These are phyloP conservation scores for Trachelus tabidus DNA, from an alignment of 2,888 invertebrate genomes.

Conservation along the genomic window DNA sequence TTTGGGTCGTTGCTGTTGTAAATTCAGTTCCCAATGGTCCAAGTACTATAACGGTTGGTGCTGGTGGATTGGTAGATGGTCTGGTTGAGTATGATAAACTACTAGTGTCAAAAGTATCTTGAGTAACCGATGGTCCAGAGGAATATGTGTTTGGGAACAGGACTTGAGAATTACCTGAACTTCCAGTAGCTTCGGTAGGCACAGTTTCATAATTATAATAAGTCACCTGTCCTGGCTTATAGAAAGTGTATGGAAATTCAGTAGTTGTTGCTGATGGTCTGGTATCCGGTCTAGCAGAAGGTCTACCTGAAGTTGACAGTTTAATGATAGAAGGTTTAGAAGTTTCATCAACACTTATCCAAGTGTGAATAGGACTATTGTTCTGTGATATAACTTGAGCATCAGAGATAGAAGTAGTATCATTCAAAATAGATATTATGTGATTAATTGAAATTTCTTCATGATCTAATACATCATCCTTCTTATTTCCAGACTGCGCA, in stretches of 20 bases:
- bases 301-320: constrained; percentile 22
- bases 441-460: constrained; percentile 66
- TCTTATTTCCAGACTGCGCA: constrained; percentile 54
- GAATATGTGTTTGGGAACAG: constrained; percentile 25
- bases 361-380: constrained; percentile 46
- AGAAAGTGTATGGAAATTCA: constrained; percentile 52
- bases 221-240: constrained; percentile 44
- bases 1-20: constrained; percentile 55
- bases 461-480: constrained; percentile 54
- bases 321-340: constrained; percentile 56
- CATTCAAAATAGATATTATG: constrained; percentile 66
- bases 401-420: constrained; percentile 50
- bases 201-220: constrained; percentile 57
- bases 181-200: constrained; percentile 32
- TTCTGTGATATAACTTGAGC: neutral
- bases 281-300: constrained; percentile 23
- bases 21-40: constrained; percentile 64
- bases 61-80: constrained; percentile 65
- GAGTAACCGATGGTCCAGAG: constrained; percentile 35
- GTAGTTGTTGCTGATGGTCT: constrained; percentile 27
- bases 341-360: constrained; percentile 56
- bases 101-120: constrained; percentile 32
- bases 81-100: constrained; percentile 46
- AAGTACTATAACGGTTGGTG: constrained; percentile 73
- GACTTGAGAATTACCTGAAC: constrained; percentile 20